Percentiles rank a stretch among this genome's conserved stretches.
Conservation (phyloP, 2,113 vertebrate species). For the Prunella fulvescens region DNA sequence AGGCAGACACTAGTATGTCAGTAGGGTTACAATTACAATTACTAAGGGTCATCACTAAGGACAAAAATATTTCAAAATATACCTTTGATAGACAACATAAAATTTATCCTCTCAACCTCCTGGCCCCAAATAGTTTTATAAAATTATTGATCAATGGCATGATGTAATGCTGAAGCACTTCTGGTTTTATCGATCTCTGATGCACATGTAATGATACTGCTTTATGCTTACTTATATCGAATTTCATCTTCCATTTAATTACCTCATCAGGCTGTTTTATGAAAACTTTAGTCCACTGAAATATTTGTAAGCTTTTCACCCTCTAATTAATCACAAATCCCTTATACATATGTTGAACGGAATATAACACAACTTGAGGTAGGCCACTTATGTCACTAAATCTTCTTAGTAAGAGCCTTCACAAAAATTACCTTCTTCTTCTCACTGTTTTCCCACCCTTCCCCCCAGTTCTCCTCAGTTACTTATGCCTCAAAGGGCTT, state of each 20-base stretch:
- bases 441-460: neutral
- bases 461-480: neutral
- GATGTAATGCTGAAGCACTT: neutral
- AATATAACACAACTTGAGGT: neutral
- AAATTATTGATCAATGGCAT: neutral
- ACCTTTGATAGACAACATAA: neutral
- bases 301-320: neutral
- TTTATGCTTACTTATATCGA: neutral
- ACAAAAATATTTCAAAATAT: neutral
- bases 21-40: neutral
- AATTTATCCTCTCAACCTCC: neutral
- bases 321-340: neutral
- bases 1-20: neutral
- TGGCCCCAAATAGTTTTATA: neutral
- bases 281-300: neutral
- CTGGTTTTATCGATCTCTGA: neutral
- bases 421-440: neutral
- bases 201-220: neutral
- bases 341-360: neutral
- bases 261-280: neutral
- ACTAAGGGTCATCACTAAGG: neutral
- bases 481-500: neutral
- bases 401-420: neutral
- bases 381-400: neutral
- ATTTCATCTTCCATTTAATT: neutral